Percentiles rank a stretch among this genome's conserved stretches.
Evolutionary conservation across 2,888 invertebrate genomes (phyloP).

Genomic region (Conistra vaccinii): DNA sequence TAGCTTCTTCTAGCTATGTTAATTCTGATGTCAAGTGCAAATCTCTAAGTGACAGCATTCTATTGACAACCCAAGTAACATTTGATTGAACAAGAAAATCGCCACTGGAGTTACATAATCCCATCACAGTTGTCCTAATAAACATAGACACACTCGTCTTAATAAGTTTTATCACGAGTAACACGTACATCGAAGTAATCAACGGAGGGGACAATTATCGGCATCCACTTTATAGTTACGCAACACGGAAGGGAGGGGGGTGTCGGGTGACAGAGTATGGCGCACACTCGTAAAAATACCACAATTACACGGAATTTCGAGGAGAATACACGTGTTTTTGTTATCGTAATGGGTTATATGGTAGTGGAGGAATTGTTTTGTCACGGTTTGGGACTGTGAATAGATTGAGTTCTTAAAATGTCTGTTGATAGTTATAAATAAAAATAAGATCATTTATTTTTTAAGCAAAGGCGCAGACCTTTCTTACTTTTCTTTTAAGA

Average conservation of each 20-base stretch:
- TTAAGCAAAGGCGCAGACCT: background rate
- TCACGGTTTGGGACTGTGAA: background rate
- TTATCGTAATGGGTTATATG: conserved; percentile 53
- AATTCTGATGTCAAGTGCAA: background rate
- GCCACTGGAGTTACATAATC: background rate
- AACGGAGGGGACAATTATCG: conserved; percentile 55
- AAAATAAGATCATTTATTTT: background rate
- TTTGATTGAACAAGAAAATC: too few species aligned
- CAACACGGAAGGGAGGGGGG: conserved; percentile 54
- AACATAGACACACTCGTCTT: conserved; percentile 17
- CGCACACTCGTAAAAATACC: conserved; percentile 64
- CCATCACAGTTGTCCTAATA: background rate
- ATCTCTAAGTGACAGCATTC: background rate
- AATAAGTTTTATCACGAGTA: conserved; percentile 22
- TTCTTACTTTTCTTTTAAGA: background rate
- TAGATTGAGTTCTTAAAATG: background rate
- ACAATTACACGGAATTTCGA: conserved; percentile 63
- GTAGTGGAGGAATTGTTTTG: conserved; percentile 2
- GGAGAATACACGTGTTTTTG: conserved; percentile 59
- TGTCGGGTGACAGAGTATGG: conserved; percentile 42
- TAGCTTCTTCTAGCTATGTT: background rate
- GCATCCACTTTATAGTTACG: conserved; percentile 56
- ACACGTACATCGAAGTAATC: conserved; percentile 43
- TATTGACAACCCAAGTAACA: background rate
- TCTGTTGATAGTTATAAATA: background rate